Percentiles rank a stretch among this genome's conserved stretches.
phyloP scores from a whole-genome alignment of 1,140 invertebrate species.

The Philopotamus ludificatus region DNA sequence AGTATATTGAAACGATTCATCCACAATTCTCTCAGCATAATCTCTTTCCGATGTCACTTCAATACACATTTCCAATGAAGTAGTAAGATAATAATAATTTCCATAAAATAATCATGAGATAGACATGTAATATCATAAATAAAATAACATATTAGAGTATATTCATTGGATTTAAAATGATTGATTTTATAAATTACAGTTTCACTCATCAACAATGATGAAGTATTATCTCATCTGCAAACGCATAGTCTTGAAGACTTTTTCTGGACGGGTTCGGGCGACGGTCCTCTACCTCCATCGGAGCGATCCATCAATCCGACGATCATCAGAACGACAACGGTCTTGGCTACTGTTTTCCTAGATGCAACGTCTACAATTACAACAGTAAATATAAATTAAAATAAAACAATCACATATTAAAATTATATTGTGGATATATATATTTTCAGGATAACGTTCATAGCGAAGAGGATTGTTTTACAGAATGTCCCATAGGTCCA shows the following conservation, averaged over 20 bases:
- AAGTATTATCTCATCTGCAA: constrained; percentile 55
- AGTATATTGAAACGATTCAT: too few species aligned
- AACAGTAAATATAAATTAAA: constrained; percentile 13
- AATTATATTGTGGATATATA: too few species aligned
- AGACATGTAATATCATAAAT: too few species aligned
- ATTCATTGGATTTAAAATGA: too few species aligned
- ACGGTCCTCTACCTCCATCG: constrained; percentile 58
- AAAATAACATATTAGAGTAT: too few species aligned
- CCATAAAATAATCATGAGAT: too few species aligned
- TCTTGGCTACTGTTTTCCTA: constrained; percentile 64
- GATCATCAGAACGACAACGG: constrained; percentile 56
- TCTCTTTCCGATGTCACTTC: too few species aligned
- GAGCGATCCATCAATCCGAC: constrained; percentile 46
- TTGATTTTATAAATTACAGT: too few species aligned
- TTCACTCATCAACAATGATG: constrained; percentile 32
- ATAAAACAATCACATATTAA: too few species aligned
- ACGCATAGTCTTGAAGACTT: constrained; percentile 75
- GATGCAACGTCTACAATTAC: constrained; percentile 46
- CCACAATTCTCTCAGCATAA: too few species aligned
- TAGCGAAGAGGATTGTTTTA: constrained; percentile 33
- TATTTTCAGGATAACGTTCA: constrained; percentile 9
- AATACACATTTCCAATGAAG: too few species aligned
- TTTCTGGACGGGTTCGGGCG: constrained; percentile 82
- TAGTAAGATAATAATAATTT: too few species aligned
- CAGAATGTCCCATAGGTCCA: constrained; percentile 36